Evolutionary conservation across 2,888 invertebrate species (phyloP), one percentile per base, ranked within the genome.

Genomic region (Limnephilus rhombicus): DNA sequence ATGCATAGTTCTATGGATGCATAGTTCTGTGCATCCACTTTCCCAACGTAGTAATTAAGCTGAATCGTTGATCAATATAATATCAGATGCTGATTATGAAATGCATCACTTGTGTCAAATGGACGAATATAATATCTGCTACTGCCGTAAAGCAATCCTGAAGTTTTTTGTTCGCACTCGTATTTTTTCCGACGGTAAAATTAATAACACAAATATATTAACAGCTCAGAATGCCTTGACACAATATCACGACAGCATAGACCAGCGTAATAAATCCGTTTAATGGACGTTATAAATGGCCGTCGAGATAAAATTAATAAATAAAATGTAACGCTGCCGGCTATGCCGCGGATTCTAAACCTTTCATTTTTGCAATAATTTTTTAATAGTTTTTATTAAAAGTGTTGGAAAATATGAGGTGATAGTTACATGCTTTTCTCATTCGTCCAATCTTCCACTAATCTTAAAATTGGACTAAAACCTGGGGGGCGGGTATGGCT

Each of bases 281-380:
- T 91, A 92, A 92, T 92, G 91, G 92, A 53, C 86, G 80, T 87
- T 90, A 92, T 92, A 89, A 92, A 89, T 88, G 89, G 45, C 81
- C 82, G 68, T 81, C 68, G 49, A 90, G 92, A 92, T 91, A 91
- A 89, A 91, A 81, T 89, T 92, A 91, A 92, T 92, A 92, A 92
- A 92, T 91, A 89, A 86, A 86, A 91, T 91, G 80, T 91, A 53
- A 88, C 88, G 88, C 88, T 88, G 88, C 68, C 53, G 88, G 68
- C 68, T 88, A 68, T 18, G 18, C 31, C 53, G 13, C 31, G 68
- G 88, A 85, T 88, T 88, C 88, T 31, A 29, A 88, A 88, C 49
- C 15, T 86, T 68, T 68, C 68, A n/a, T 68, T 68, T 24, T 68
- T 68, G 11, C 2, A 68, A 68, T 68, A 68, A 68, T 24, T 0